Conservation (phyloP, 2,888 invertebrate genomes). For the Parnassius glacialis region DNA sequence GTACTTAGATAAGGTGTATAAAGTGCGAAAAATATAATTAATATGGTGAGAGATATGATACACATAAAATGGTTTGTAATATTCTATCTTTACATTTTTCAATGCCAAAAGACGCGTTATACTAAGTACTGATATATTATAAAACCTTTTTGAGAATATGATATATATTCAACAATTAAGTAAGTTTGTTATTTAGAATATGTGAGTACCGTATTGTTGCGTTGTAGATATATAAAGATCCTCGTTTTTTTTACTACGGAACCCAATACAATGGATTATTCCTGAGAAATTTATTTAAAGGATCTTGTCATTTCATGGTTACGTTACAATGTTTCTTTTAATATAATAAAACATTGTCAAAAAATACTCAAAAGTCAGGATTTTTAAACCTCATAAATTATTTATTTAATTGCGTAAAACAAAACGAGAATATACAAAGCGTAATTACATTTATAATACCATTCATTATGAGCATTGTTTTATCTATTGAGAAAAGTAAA, state of each 20-base stretch:
- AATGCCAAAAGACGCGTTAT: too few relatives aligned
- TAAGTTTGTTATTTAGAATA: too few relatives aligned
- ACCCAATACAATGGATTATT: too few relatives aligned
- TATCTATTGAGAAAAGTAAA: conserved; percentile 51
- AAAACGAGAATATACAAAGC: conserved; percentile 53
- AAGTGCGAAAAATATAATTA: conserved; percentile 19
- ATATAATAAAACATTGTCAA: conserved; percentile 18
- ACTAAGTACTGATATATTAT: too few relatives aligned
- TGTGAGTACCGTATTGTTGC: too few relatives aligned
- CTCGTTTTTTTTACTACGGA: too few relatives aligned
- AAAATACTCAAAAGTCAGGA: conserved; percentile 16
- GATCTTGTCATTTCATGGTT: neutral
- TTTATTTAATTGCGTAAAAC: conserved; percentile 44
- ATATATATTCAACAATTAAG: too few relatives aligned
- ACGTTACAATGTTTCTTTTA: conserved; percentile 17
- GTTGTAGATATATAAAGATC: too few relatives aligned
- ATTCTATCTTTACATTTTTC: too few relatives aligned
- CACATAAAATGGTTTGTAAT: too few relatives aligned
- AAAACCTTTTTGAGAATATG: too few relatives aligned
- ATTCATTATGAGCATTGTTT: conserved; percentile 59
- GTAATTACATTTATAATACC: conserved; percentile 42
- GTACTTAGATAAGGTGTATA: conserved; percentile 4
- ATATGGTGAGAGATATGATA: neutral
- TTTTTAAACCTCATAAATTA: conserved; percentile 40
- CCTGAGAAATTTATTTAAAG: neutral